Conservation (phyloP, 2,797 vertebrate genomes). For the Spinus pinus region DNA sequence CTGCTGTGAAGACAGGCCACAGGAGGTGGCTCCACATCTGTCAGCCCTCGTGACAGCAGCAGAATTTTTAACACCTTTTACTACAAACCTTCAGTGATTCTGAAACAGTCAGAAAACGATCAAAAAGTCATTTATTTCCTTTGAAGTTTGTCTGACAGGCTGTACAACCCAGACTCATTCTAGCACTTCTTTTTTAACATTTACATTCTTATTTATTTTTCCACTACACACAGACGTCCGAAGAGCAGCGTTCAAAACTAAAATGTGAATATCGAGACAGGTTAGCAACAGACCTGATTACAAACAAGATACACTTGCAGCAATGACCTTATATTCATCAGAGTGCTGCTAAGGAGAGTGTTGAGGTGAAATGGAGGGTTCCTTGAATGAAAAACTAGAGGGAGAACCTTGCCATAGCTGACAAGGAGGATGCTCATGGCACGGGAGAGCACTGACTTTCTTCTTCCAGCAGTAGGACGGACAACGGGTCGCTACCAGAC, state of each 20-base stretch:
- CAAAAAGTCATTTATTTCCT: not conserved
- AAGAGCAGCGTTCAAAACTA: not conserved
- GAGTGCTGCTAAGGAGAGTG: accelerated
- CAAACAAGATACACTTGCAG: accelerated
- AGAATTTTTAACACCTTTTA: not conserved
- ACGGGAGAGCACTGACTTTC: not conserved
- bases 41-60: not conserved
- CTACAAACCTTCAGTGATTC: not conserved
- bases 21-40: not conserved
- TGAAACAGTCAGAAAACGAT: not conserved
- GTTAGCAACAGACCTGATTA: not conserved
- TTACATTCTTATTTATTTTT: not conserved
- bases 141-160: not conserved
- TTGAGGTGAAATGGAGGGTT: not conserved
- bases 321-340: not conserved
- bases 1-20: accelerated
- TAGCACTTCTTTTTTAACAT: not conserved
- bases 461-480: not conserved
- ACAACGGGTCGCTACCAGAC: not conserved
- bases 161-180: not conserved
- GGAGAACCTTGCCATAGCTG: not conserved
- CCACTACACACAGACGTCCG: accelerated
- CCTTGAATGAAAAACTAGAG: not conserved
- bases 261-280: accelerated
- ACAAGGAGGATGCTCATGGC: not conserved